These are phyloP conservation scores for Kryptolebias marmoratus DNA, from an alignment of 2,113 vertebrate species.

Conservation along the genomic window DNA sequence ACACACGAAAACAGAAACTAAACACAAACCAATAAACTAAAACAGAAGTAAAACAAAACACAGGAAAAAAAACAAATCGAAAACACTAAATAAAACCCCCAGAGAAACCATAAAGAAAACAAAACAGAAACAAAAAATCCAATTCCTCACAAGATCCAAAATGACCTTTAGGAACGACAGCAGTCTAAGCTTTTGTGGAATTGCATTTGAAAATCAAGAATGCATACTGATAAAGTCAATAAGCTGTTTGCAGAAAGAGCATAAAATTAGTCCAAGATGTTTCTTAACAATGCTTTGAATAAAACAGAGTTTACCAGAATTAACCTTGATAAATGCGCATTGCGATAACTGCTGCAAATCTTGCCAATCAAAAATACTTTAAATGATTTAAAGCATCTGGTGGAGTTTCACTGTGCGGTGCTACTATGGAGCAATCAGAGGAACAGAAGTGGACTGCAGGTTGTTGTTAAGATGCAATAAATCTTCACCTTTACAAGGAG, in stretches of 20 bases:
- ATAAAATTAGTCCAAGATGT: constrained; percentile 58
- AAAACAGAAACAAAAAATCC: no score
- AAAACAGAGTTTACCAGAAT: constrained; percentile 43
- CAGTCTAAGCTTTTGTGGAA: background rate
- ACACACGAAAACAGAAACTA: no score
- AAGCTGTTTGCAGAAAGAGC: constrained; percentile 34
- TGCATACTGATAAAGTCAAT: constrained; percentile 35
- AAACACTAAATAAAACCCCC: no score
- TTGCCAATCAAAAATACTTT: constrained; percentile 55
- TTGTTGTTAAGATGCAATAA: background rate
- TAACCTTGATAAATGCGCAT: constrained; percentile 37
- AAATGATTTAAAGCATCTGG: constrained; percentile 41
- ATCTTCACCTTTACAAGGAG: constrained; percentile 4
- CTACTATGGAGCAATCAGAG: background rate
- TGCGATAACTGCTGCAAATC: constrained; percentile 59
- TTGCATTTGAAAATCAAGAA: constrained; percentile 22
- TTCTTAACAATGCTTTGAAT: constrained; percentile 63
- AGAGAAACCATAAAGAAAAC: no score
- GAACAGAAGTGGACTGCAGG: background rate
- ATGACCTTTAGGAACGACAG: constrained; percentile 26
- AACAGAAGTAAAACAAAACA: no score
- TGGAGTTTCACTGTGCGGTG: background rate
- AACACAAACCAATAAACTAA: no score
- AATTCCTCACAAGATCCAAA: background rate
- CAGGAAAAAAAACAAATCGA: no score